A percentile compares a stretch with the other conserved stretches of the same genome.
Conservation (phyloP, 2,888 invertebrate genomes). For the Mayetiola destructor region DNA sequence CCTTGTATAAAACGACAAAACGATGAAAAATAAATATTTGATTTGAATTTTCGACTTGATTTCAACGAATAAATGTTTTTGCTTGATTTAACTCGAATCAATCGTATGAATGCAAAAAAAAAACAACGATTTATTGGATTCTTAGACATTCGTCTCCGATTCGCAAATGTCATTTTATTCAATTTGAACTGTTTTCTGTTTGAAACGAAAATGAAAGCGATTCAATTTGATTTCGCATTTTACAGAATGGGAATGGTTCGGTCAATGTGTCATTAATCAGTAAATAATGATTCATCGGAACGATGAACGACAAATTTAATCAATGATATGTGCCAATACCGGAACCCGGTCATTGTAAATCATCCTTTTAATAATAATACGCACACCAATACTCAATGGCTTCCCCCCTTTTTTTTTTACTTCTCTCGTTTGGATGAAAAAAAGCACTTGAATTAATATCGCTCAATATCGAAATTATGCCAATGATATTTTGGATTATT, state of each 20-base stretch:
- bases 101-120: background rate
- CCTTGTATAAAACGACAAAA: background rate
- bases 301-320: too few relatives aligned
- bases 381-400: too few relatives aligned
- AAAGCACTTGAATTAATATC: background rate
- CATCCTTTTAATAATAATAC: too few relatives aligned
- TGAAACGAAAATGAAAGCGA: background rate
- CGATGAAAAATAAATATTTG: background rate
- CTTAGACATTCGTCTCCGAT: background rate
- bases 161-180: background rate
- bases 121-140: background rate
- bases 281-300: too few relatives aligned
- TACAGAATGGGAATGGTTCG: too few relatives aligned
- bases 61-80: background rate
- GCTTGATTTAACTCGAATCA: conserved; percentile 5
- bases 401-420: too few relatives aligned
- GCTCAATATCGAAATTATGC: conserved; percentile 3
- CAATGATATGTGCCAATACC: too few relatives aligned
- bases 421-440: too few relatives aligned
- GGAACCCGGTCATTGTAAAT: too few relatives aligned
- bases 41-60: too few relatives aligned
- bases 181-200: background rate
- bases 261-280: too few relatives aligned
- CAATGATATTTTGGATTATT: conserved; percentile 10
- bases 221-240: too few relatives aligned